Percentiles rank a stretch among this genome's conserved stretches.
Evolutionary conservation across 2,797 vertebrate genomes (phyloP).

Genomic region (Lithobates sylvaticus): DNA sequence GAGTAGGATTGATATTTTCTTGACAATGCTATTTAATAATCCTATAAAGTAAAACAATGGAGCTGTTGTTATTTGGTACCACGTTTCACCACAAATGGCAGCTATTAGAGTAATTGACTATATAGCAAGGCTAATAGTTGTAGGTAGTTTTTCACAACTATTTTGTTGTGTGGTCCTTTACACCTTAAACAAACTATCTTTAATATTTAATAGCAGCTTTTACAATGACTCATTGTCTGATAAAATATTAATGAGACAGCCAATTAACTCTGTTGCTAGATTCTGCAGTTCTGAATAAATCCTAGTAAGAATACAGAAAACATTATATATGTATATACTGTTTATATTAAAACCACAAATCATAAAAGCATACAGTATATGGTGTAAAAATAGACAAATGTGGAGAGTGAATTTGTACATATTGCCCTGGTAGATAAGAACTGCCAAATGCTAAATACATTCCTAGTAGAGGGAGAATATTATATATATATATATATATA

Average conservation of each 20-base stretch:
- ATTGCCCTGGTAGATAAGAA: conserved; percentile 29
- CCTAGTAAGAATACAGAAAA: background rate
- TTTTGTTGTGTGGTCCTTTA: background rate
- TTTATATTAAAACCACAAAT: background rate
- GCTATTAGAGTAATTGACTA: too few relatives aligned
- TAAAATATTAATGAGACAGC: background rate
- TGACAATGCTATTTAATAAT: background rate
- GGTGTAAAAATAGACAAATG: background rate
- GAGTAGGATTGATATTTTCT: background rate
- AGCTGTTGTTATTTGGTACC: background rate
- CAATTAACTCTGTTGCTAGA: background rate
- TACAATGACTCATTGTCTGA: background rate
- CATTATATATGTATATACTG: background rate
- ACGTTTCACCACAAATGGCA: background rate
- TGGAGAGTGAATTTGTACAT: background rate
- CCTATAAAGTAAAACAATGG: background rate
- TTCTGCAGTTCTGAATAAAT: background rate
- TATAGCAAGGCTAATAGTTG: too few relatives aligned
- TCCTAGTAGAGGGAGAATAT: background rate
- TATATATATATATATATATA: too few relatives aligned
- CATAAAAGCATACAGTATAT: too few relatives aligned
- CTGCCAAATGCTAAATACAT: conserved; percentile 14
- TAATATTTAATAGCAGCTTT: conserved; percentile 1
- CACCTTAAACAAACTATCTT: background rate
- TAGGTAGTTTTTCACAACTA: background rate